These are phyloP conservation scores for Zapus hudsonius DNA, from an alignment of 2,113 vertebrate species.

Conservation along the genomic window DNA sequence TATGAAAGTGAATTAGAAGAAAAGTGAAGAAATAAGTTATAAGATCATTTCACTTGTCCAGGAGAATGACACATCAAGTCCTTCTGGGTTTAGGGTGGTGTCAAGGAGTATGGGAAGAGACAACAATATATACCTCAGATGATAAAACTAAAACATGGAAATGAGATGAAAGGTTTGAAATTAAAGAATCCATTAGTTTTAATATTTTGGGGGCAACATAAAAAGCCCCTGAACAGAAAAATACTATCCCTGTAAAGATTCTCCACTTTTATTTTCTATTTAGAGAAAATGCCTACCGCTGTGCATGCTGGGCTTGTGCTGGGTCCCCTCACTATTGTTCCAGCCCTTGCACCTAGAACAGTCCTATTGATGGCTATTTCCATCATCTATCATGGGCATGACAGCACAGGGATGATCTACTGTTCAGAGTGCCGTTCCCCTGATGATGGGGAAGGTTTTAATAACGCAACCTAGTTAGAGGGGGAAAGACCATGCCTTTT, in stretches of 20 bases:
- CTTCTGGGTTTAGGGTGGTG: neutral
- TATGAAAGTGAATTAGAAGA: neutral
- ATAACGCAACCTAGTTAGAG: conserved; percentile 77
- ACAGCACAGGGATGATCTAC: conserved; percentile 84
- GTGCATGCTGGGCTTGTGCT: neutral
- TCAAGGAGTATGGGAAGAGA: neutral
- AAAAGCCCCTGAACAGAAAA: conserved; percentile 62
- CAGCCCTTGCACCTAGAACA: conserved; percentile 52
- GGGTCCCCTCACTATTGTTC: conserved; percentile 56
- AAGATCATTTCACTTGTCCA: neutral
- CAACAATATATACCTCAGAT: neutral
- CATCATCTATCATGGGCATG: conserved; percentile 78
- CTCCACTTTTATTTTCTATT: conserved; percentile 57
- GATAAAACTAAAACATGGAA: neutral
- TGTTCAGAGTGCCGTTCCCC: conserved; percentile 51
- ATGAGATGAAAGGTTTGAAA: conserved; percentile 71
- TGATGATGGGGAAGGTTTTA: conserved; percentile 79
- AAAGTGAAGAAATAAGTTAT: neutral
- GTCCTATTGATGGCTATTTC: conserved; percentile 81
- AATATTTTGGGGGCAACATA: conserved; percentile 72
- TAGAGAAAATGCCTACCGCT: conserved; percentile 2
- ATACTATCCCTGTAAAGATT: neutral
- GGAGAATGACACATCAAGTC: neutral
- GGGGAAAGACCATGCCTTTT: conserved; percentile 29
- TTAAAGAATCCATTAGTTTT: conserved; percentile 65